A percentile compares a stretch with the other conserved stretches of the same genome.
These are phyloP conservation scores for Marcusenius ussheri DNA, from an alignment of 2,113 vertebrate species.

Conservation along the genomic window DNA sequence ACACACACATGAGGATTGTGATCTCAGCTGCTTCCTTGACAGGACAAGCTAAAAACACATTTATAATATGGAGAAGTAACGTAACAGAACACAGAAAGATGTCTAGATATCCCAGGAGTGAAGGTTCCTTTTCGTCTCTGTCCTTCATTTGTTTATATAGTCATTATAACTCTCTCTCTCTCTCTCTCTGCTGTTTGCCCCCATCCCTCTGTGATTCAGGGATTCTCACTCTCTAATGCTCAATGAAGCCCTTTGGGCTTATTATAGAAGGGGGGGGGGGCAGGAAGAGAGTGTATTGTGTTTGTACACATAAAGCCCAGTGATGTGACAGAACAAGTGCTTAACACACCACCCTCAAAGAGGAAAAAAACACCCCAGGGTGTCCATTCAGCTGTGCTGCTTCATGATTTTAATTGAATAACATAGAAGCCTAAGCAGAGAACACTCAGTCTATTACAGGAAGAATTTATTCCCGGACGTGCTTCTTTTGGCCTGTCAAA, in stretches of 20 bases:
- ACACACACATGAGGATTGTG: background rate
- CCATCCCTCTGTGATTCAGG: background rate
- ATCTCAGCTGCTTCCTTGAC: background rate
- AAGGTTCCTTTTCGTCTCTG: background rate
- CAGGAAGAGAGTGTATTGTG: background rate
- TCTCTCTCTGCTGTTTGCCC: background rate
- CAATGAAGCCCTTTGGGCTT: background rate
- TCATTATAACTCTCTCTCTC: background rate
- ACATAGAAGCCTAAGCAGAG: slow-evolving; percentile 38
- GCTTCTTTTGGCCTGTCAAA: background rate
- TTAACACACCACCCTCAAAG: slow-evolving; percentile 39
- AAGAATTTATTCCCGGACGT: slow-evolving; percentile 43
- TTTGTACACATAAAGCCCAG: slow-evolving; percentile 15
- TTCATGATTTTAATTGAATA: slow-evolving; percentile 42
- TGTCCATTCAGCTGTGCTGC: slow-evolving; percentile 36
- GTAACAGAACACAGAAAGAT: background rate
- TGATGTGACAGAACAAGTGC: slow-evolving; percentile 40
- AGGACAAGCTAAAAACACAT: background rate
- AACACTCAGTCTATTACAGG: slow-evolving; percentile 46
- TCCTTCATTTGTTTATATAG: background rate
- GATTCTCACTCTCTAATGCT: background rate
- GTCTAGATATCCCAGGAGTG: background rate
- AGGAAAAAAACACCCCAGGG: slow-evolving; percentile 32
- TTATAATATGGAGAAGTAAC: background rate
- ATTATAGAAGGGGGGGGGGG: background rate